Evolutionary conservation across 1,140 invertebrate species (phyloP), one percentile per base, ranked within the genome.

Genomic region (Cydia fagiglandana): DNA sequence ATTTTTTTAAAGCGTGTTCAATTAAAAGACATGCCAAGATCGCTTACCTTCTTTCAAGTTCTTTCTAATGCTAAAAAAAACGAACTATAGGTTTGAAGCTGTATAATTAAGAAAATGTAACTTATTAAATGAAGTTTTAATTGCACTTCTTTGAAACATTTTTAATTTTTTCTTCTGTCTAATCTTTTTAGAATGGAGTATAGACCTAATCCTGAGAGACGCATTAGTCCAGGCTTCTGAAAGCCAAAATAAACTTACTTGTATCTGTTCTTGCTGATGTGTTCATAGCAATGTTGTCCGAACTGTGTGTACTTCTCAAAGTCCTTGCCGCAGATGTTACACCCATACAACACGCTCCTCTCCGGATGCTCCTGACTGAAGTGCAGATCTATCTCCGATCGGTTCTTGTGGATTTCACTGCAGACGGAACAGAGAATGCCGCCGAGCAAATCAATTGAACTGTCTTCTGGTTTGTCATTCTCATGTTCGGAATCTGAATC

Each of bases 291-390:
- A 64, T 92, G 90, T 15, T 85, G 82, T 9, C 76, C 80, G 75
- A 90, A 92, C 28, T 81, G 73, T 0, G 82, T 81, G 73, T 92
- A 91, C 76, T 91, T 92, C 12, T 89, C 85, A 78, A 85, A 91
- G 28, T 84, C 76, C 64, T 87, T 89, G 9, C 80, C 83, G 76
- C 89, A 92, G 41, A 88, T 84, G 17, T 87, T 87, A 47, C 90
- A 91, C 12, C 83, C 83, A 76, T 91, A 91, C 0, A 90, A 75
- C 2, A 90, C 81, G 12, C 86, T 83, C 76, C 86, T 82, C 6
- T 86, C 85, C 0, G 79, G 78, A 34, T 92, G 90, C 17, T 88
- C 83, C 10, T 75, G 80, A 2, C 79, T 80, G 75, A 88, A 90
- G 68, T 92, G 90, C 6, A 82, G 79, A 74, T 91, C 89, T 79